Evolutionary conservation across 2,113 vertebrate genomes (phyloP).

Genomic region (Python bivittatus): DNA sequence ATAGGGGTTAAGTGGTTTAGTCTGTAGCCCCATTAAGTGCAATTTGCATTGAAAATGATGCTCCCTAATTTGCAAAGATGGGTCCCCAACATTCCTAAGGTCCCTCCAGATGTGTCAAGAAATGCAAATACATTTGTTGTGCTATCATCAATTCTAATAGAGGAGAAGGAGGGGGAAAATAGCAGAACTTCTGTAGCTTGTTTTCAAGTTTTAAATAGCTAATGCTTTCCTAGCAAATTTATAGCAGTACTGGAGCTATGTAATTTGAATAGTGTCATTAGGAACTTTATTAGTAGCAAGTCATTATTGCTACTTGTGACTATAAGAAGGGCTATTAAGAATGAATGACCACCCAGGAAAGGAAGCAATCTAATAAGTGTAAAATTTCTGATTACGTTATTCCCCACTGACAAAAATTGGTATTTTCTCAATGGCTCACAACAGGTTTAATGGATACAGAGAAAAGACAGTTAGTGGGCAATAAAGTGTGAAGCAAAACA

Average conservation of each 20-base stretch:
- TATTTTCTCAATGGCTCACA: slow-evolving; percentile 53
- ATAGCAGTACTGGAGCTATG: slow-evolving; percentile 34
- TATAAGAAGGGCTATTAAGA: slow-evolving; percentile 49
- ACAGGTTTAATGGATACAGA: slow-evolving; percentile 57
- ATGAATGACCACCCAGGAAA: slow-evolving; percentile 56
- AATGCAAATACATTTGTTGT: neutral
- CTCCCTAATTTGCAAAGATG: slow-evolving; percentile 29
- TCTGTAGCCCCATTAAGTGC: slow-evolving; percentile 20
- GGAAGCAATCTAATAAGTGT: slow-evolving; percentile 58
- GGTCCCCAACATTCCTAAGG: neutral
- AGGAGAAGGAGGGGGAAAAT: neutral
- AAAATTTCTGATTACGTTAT: slow-evolving; percentile 58
- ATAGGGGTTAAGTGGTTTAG: slow-evolving; percentile 17
- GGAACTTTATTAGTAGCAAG: slow-evolving; percentile 61
- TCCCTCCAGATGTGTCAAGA: slow-evolving; percentile 1
- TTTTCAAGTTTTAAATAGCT: slow-evolving; percentile 52
- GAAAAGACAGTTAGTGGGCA: slow-evolving; percentile 36
- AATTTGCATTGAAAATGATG: slow-evolving; percentile 6
- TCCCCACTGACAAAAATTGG: slow-evolving; percentile 49
- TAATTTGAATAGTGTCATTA: slow-evolving; percentile 64
- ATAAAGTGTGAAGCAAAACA: slow-evolving; percentile 64
- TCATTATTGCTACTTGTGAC: slow-evolving; percentile 57
- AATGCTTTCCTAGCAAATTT: slow-evolving; percentile 54
- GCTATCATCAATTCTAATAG: neutral
- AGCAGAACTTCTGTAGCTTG: slow-evolving; percentile 26